Conservation (phyloP, 2,888 invertebrate species). For the Psococerastis gibbosa region DNA sequence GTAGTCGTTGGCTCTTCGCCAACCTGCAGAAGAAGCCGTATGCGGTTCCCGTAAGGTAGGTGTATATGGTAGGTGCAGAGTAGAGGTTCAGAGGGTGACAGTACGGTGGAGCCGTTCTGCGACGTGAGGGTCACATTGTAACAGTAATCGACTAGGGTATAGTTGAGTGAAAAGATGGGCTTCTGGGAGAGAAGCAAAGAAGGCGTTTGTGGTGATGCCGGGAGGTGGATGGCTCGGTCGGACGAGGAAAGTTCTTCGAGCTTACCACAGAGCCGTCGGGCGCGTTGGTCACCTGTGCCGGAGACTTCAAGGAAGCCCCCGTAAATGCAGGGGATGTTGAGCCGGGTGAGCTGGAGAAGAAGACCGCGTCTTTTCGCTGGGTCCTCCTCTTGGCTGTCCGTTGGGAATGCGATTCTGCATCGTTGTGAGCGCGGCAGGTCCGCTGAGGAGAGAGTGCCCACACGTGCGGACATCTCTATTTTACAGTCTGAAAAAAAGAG, state of each 20-base stretch:
- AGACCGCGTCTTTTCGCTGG: slow-evolving; percentile 29
- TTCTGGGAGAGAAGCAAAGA: slow-evolving; percentile 38
- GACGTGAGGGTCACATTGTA: slow-evolving; percentile 45
- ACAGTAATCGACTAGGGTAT: slow-evolving; percentile 49
- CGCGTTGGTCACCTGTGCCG: background rate
- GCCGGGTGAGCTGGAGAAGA: slow-evolving; percentile 41
- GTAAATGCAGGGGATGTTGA: slow-evolving; percentile 47
- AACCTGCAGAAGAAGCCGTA: slow-evolving; percentile 30
- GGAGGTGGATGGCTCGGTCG: slow-evolving; percentile 40
- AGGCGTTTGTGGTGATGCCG: slow-evolving; percentile 22
- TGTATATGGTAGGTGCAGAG: slow-evolving; percentile 49
- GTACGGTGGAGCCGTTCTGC: slow-evolving; percentile 44
- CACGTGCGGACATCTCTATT: slow-evolving; percentile 3
- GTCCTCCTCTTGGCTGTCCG: background rate
- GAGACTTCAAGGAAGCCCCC: slow-evolving; percentile 25
- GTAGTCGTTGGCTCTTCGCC: slow-evolving; percentile 3
- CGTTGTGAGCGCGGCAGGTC: background rate
- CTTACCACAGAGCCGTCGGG: slow-evolving; percentile 39
- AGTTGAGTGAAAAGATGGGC: slow-evolving; percentile 45
- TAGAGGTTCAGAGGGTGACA: slow-evolving; percentile 30
- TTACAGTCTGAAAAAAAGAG: slow-evolving; percentile 8
- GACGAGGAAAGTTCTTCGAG: slow-evolving; percentile 41
- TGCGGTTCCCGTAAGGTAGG: slow-evolving; percentile 48
- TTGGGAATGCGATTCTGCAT: background rate
- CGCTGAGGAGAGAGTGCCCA: background rate